Percentiles rank a stretch among this genome's conserved stretches.
Conservation (phyloP, 37 sponge, comb jelly and placozoan species). For the Tethya wilhelma region DNA sequence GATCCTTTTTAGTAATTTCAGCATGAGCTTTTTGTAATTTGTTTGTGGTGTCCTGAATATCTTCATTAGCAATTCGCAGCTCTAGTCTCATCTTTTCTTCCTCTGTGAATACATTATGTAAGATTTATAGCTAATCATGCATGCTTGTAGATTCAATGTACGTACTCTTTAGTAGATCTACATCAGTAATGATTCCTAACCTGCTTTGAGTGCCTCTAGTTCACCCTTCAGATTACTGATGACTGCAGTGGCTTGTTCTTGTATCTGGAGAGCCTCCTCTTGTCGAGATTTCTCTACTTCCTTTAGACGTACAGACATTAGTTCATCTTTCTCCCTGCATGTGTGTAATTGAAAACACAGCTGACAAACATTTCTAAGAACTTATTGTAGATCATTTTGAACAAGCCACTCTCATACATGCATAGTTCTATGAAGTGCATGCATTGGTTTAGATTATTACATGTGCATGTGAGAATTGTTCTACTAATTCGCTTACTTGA, state of each 20-base stretch:
- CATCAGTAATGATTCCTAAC: too few species aligned
- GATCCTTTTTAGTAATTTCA: constrained; percentile 11
- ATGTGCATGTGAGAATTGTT: neutral
- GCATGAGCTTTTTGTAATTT: neutral
- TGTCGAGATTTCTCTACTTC: constrained; percentile 23
- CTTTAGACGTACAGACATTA: neutral
- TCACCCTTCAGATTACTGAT: constrained; percentile 12
- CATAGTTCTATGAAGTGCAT: neutral
- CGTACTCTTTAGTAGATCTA: too few species aligned
- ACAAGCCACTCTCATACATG: neutral
- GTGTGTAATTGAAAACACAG: too few species aligned
- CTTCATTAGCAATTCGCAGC: constrained; percentile 1
- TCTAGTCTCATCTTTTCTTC: constrained; percentile 20
- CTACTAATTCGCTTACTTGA: too few species aligned
- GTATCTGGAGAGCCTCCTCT: constrained; percentile 21
- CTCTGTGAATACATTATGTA: constrained; percentile 15
- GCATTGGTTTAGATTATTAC: neutral
- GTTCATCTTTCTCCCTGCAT: constrained; percentile 15
- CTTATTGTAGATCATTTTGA: too few species aligned
- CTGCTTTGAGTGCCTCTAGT: constrained; percentile 10
- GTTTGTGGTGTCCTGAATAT: constrained; percentile 4
- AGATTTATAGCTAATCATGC: neutral
- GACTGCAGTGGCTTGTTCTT: constrained; percentile 17
- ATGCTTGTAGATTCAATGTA: neutral
- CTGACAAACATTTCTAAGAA: too few species aligned